These are phyloP conservation scores for Bovichtus variegatus DNA, from an alignment of 2,797 vertebrate genomes.

Conservation along the genomic window DNA sequence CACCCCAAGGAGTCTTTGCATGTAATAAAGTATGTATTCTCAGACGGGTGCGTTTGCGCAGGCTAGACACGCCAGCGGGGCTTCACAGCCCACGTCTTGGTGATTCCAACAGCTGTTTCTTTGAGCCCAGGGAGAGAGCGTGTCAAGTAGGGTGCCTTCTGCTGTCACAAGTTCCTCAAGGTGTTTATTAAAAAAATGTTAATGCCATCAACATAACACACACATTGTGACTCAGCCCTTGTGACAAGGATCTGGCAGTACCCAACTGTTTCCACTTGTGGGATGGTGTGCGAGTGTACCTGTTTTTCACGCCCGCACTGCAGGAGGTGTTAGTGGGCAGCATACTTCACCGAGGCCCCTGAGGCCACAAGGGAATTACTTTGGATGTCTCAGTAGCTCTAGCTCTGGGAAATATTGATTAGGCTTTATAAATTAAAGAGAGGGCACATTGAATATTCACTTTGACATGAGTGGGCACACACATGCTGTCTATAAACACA, in stretches of 20 bases:
- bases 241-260: constrained; percentile 72
- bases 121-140: constrained; percentile 70
- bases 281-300: constrained; percentile 58
- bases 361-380: constrained; percentile 50
- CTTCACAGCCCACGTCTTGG: constrained; percentile 71
- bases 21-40: constrained; percentile 81
- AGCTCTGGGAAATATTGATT: constrained; percentile 65
- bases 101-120: constrained; percentile 83
- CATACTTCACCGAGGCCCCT: constrained; percentile 61
- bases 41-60: constrained; percentile 72
- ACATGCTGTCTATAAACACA: constrained; percentile 43
- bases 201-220: constrained; percentile 70
- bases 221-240: constrained; percentile 65
- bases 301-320: constrained; percentile 59
- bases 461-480: constrained; percentile 52
- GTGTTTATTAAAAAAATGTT: constrained; percentile 84
- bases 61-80: constrained; percentile 72
- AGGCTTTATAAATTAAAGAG: constrained; percentile 63
- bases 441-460: constrained; percentile 57
- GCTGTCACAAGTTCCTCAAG: constrained; percentile 82
- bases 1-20: constrained; percentile 71
- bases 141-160: constrained; percentile 81
- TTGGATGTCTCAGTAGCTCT: constrained; percentile 62
- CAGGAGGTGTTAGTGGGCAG: constrained; percentile 63
- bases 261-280: constrained; percentile 71